Evolutionary conservation across 2,888 invertebrate genomes (phyloP).

Genomic region (Chalcis sispes): DNA sequence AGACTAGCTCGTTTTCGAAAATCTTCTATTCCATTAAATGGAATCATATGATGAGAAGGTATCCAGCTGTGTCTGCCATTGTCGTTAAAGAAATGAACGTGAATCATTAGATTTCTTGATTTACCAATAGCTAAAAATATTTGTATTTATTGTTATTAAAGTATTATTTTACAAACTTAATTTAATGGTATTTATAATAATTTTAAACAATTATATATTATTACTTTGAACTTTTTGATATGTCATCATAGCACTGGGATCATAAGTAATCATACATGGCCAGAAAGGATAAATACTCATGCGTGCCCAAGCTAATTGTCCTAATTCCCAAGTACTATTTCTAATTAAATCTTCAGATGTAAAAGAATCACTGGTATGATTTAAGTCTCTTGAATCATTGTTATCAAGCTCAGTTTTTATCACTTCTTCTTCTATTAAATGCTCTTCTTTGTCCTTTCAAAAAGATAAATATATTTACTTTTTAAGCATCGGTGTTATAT

Average conservation of each 20-base stretch:
- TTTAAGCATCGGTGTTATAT: neutral
- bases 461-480: neutral
- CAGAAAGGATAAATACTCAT: slow-evolving; percentile 60
- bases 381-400: slow-evolving; percentile 1
- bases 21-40: slow-evolving; percentile 56
- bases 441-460: slow-evolving; percentile 18
- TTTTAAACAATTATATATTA: neutral
- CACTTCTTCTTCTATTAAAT: slow-evolving; percentile 10
- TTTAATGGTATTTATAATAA: slow-evolving; percentile 4
- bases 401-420: neutral
- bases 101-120: slow-evolving; percentile 54
- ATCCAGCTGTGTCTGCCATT: slow-evolving; percentile 59
- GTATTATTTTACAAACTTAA: slow-evolving; percentile 1
- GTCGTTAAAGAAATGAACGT: slow-evolving; percentile 58
- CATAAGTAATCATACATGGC: slow-evolving; percentile 57
- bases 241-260: slow-evolving; percentile 52
- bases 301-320: slow-evolving; percentile 58
- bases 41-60: slow-evolving; percentile 57
- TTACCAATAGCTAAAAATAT: slow-evolving; percentile 53
- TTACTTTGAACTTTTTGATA: slow-evolving; percentile 58
- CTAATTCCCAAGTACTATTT: slow-evolving; percentile 51
- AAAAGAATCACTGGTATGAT: slow-evolving; percentile 4
- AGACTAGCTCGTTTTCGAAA: slow-evolving; percentile 54
- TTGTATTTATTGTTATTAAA: slow-evolving; percentile 1
- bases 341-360: slow-evolving; percentile 42